Evolutionary conservation across 2,113 vertebrate genomes (phyloP), one percentile per base, ranked within the genome.

Genomic region (Siniperca knerii): DNA sequence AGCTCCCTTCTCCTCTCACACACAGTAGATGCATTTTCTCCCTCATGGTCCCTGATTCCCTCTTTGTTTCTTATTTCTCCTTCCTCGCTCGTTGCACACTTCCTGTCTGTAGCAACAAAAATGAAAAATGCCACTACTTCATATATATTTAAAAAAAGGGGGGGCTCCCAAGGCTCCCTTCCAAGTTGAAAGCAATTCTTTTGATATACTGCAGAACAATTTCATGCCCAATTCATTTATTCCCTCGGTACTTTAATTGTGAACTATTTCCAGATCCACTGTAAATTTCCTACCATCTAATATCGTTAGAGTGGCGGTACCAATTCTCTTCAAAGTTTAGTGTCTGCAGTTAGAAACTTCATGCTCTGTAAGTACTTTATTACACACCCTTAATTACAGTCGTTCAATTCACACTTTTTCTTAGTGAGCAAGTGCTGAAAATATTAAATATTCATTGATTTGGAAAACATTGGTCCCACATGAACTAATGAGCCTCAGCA

Each of bases 151-250:
- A 70, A 78, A 73, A 73, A 67, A 79, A 50, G 35, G 4, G 48
- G 64, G 12, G n/a, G 37, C 85, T 85, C 54, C 79, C 78, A 75
- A 79, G 77, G 87, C 78, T 77, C 72, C 62, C 50, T 35, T 90
- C 88, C 82, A 89, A 92, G 87, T 87, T 86, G 65, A 91, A 87
- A 90, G 80, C 70, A 33, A 75, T 90, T 90, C 55, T 75, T 90
- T 80, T 86, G 84, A 92, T 93, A 80, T 90, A 91, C 87, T 75
- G 86, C 79, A 60, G 81, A 87, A 90, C 78, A 91, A 92, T 89
- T 89, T 91, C 57, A 92, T 81, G 85, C 80, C 75, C 87, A 90
- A 85, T 92, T 83, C 82, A 90, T 89, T 92, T 91, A 89, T 88
- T 90, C 77, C 81, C 89, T 62, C 0, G 20, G 48, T 90, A 61